These are phyloP conservation scores for Todiramphus saurophagus DNA, from an alignment of 2,113 vertebrate species.

Conservation along the genomic window DNA sequence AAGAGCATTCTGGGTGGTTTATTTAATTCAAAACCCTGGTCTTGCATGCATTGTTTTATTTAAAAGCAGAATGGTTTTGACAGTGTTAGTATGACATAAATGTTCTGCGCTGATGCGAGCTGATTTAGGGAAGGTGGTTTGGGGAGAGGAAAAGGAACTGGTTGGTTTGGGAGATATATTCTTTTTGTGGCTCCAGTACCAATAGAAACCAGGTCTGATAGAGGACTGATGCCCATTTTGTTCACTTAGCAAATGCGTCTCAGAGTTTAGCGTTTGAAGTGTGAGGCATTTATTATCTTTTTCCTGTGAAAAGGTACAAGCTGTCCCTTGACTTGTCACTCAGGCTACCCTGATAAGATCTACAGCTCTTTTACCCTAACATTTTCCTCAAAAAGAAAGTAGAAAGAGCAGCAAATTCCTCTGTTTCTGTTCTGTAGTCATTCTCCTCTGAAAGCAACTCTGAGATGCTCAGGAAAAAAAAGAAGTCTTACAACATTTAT, in stretches of 20 bases:
- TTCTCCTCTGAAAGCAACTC: not conserved
- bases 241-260: not conserved
- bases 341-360: not conserved
- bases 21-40: not conserved
- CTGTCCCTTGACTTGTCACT: not conserved
- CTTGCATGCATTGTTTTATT: not conserved
- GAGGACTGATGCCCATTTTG: not conserved
- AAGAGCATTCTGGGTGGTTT: constrained; percentile 27
- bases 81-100: not conserved
- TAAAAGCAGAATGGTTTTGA: not conserved
- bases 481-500: not conserved
- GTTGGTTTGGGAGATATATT: not conserved
- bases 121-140: not conserved
- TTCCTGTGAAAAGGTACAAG: not conserved
- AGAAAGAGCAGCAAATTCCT: not conserved
- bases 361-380: not conserved
- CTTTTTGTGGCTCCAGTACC: not conserved
- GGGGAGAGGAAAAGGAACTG: not conserved
- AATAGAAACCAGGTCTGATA: not conserved
- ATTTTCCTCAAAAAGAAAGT: not conserved
- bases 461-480: not conserved
- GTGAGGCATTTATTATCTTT: not conserved
- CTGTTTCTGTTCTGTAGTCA: not conserved
- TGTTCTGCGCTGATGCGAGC: not conserved
- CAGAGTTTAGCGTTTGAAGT: not conserved